Evolutionary conservation across 1,140 invertebrate species (phyloP).

Genomic region (Muscidifurax raptorellus): DNA sequence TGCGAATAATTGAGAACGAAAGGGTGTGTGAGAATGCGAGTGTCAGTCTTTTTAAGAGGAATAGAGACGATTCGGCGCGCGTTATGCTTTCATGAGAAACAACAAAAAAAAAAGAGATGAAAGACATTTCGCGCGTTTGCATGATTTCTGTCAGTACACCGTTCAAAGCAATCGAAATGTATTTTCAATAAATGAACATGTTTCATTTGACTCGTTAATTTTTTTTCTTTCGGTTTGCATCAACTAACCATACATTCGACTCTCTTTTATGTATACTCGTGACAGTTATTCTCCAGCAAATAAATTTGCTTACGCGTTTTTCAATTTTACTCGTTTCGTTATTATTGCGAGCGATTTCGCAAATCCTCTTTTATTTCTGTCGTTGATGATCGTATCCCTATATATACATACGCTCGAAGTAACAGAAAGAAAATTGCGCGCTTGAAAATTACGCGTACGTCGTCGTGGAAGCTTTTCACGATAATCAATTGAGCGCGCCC

Average conservation of each 20-base stretch:
- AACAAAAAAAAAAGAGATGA: background rate
- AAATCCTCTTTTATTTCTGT: conserved; percentile 13
- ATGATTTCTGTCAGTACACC: conserved; percentile 33
- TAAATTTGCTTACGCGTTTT: conserved; percentile 31
- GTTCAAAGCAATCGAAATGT: conserved; percentile 27
- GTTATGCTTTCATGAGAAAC: background rate
- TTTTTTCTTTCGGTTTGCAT: background rate
- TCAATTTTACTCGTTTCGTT: conserved; percentile 40
- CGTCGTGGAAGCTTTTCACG: background rate
- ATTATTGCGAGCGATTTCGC: background rate
- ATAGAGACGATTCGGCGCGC: conserved; percentile 42
- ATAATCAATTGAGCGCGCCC: background rate
- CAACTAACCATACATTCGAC: background rate
- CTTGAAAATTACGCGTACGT: background rate
- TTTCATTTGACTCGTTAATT: conserved; percentile 9
- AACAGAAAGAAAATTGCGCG: background rate
- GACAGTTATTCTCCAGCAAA: conserved; percentile 41
- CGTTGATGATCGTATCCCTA: too few relatives aligned
- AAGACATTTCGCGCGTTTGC: conserved; percentile 27
- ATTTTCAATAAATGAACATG: conserved; percentile 16
- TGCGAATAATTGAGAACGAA: conserved; percentile 36
- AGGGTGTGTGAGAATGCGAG: conserved; percentile 44
- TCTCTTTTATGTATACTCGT: conserved; percentile 27
- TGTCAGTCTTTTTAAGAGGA: conserved; percentile 29
- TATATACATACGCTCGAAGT: conserved; percentile 6